Conservation (phyloP, 30 jellyfish, hydroid and myxozoan genomes). For the Aurelia aurita region DNA sequence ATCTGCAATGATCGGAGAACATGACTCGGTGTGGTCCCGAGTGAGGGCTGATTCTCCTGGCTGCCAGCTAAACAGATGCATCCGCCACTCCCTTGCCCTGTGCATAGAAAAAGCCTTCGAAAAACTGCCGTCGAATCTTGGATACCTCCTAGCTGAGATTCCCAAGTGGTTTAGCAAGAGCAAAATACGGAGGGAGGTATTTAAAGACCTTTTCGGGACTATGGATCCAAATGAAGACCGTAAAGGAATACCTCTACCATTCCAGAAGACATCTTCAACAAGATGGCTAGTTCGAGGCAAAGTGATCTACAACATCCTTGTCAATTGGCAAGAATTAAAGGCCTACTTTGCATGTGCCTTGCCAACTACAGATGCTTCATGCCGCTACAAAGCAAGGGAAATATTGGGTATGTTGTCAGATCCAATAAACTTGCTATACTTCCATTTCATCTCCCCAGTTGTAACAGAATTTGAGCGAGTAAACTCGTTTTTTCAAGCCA, state of each 20-base stretch:
- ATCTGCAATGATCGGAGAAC: conserved; percentile 64
- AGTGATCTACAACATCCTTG: conserved; percentile 40
- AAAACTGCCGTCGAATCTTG: conserved; percentile 69
- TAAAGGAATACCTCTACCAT: conserved; percentile 51
- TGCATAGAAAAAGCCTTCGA: conserved; percentile 50
- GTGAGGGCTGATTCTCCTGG: conserved; percentile 48
- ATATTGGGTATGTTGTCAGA: conserved; percentile 58
- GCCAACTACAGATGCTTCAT: conserved; percentile 51
- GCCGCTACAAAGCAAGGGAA: conserved; percentile 60
- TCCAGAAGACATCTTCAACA: conserved; percentile 49
- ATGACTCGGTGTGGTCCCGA: conserved; percentile 68
- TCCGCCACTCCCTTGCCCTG: conserved; percentile 71
- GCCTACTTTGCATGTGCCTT: conserved; percentile 66
- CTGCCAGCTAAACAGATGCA: conserved; percentile 60
- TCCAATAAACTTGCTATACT: conserved; percentile 60
- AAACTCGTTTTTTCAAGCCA: conserved; percentile 53
- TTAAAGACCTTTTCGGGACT: conserved; percentile 47
- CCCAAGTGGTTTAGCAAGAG: conserved; percentile 66
- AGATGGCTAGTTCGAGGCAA: conserved; percentile 66
- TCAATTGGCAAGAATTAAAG: conserved; percentile 67
- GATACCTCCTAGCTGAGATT: conserved; percentile 51
- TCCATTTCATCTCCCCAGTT: conserved; percentile 53
- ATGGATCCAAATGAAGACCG: conserved; percentile 55
- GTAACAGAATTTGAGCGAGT: conserved; percentile 55
- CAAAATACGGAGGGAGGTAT: conserved; percentile 55